A percentile compares a stretch with the other conserved stretches of the same genome.
Evolutionary conservation across 1,140 invertebrate species (phyloP).

Genomic region (Odontomachus brunneus): DNA sequence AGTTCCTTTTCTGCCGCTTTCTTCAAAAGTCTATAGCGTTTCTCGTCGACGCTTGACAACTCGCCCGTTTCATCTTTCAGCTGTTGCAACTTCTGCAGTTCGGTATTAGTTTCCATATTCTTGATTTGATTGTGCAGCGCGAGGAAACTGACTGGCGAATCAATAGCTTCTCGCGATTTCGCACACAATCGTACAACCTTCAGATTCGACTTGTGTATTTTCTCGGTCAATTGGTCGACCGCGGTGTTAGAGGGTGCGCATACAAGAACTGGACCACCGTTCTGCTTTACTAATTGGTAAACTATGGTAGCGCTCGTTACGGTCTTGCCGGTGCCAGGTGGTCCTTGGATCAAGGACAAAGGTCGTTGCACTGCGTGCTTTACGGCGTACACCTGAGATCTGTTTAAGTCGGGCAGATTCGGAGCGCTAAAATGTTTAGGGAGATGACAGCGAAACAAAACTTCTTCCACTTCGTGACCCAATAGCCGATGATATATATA

Average conservation of each 20-base stretch:
- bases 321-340: constrained; percentile 98
- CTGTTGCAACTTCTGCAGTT: constrained; percentile 97
- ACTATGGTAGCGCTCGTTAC: constrained; percentile 99
- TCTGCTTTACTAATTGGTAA: constrained; percentile 98
- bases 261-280: constrained; percentile 97
- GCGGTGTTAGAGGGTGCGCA: constrained; percentile 99
- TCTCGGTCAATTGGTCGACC: constrained; percentile 99
- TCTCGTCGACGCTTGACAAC: constrained; percentile 96
- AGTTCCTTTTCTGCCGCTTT: constrained; percentile 96
- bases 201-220: constrained; percentile 98
- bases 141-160: constrained; percentile 98
- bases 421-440: constrained; percentile 99
- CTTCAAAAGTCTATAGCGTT: constrained; percentile 96
- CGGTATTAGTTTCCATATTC: constrained; percentile 95
- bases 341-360: constrained; percentile 97
- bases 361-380: constrained; percentile 99
- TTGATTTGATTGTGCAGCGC: constrained; percentile 99
- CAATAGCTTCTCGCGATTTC: constrained; percentile 99
- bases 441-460: constrained; percentile 94
- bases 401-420: constrained; percentile 98
- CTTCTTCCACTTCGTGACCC: constrained; percentile 98
- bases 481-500: constrained; percentile 99
- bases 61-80: constrained; percentile 99
- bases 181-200: constrained; percentile 99
- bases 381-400: constrained; percentile 99